phyloP scores from a whole-genome alignment of 2,888 invertebrate genomes.

The Tryphoninae sp. region DNA sequence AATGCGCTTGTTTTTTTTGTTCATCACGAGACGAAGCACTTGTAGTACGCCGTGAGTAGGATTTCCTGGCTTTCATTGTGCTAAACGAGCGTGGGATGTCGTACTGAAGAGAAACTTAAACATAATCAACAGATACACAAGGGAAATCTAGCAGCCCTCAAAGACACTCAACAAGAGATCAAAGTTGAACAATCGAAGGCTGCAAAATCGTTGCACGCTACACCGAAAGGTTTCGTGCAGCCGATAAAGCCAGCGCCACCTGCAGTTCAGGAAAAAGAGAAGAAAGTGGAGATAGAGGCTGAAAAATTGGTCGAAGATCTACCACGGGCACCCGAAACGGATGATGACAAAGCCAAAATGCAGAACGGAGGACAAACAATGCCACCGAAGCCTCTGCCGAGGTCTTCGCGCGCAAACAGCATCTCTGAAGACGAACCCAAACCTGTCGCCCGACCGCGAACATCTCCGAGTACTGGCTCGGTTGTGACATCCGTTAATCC shows the following conservation, averaged over 20 bases:
- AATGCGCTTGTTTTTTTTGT: conserved; percentile 16
- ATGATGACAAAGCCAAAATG: conserved; percentile 77
- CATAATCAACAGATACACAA: conserved; percentile 78
- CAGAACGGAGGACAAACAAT: conserved; percentile 81
- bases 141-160: conserved; percentile 78
- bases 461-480: conserved; percentile 83
- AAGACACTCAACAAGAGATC: conserved; percentile 77
- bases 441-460: conserved; percentile 87
- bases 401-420: conserved; percentile 88
- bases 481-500: conserved; percentile 85
- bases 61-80: conserved; percentile 33
- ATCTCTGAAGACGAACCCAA: conserved; percentile 88
- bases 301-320: conserved; percentile 73
- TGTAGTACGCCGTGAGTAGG: conserved; percentile 31
- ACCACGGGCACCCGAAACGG: conserved; percentile 65
- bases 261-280: conserved; percentile 76
- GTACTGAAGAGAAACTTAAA: conserved; percentile 51
- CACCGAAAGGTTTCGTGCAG: conserved; percentile 76
- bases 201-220: conserved; percentile 72
- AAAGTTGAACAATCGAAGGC: conserved; percentile 74
- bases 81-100: conserved; percentile 11
- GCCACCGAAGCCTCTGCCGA: conserved; percentile 91
- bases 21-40: conserved; percentile 20
- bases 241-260: conserved; percentile 70
- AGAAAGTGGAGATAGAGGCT: conserved; percentile 69